phyloP scores from a whole-genome alignment of 2,888 invertebrate species.

The Chrysodeixis includens region DNA sequence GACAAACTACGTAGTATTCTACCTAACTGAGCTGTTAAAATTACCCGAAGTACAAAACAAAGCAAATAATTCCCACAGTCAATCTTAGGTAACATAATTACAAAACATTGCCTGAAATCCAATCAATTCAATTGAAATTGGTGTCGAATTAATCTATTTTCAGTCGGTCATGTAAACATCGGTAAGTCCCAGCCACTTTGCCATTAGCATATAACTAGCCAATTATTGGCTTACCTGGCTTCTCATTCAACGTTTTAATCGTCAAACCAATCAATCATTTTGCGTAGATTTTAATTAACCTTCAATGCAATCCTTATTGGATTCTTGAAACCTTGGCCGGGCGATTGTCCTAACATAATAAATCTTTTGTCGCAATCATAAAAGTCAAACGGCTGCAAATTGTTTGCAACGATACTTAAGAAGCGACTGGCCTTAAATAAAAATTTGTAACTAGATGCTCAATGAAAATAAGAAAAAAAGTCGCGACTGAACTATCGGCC shows the following conservation, averaged over 20 bases:
- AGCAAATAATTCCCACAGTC: not conserved
- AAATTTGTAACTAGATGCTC: not conserved
- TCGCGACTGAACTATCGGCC: conserved; percentile 6
- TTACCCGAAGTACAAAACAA: not conserved
- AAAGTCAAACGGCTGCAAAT: conserved; percentile 20
- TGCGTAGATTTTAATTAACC: conserved; percentile 49
- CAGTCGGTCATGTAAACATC: conserved; percentile 21
- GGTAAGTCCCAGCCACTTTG: conserved; percentile 14
- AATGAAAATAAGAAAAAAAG: conserved; percentile 13
- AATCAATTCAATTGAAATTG: conserved; percentile 1
- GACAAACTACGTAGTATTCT: too few species aligned
- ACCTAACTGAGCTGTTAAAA: too few species aligned
- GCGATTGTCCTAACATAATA: conserved; percentile 43
- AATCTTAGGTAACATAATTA: not conserved
- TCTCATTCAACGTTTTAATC: conserved; percentile 41
- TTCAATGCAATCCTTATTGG: conserved; percentile 53
- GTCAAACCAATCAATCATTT: conserved; percentile 47
- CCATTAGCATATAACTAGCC: conserved; percentile 12
- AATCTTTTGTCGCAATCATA: conserved; percentile 38
- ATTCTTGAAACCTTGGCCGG: conserved; percentile 40
- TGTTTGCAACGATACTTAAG: conserved; percentile 3
- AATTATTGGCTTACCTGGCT: conserved; percentile 32
- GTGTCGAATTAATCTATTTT: conserved; percentile 23
- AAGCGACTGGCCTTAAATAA: not conserved
- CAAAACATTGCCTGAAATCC: not conserved